A percentile compares a stretch with the other conserved stretches of the same genome.
Conservation (phyloP, 1,140 invertebrate genomes). For the Diachasmimorpha longicaudata region DNA sequence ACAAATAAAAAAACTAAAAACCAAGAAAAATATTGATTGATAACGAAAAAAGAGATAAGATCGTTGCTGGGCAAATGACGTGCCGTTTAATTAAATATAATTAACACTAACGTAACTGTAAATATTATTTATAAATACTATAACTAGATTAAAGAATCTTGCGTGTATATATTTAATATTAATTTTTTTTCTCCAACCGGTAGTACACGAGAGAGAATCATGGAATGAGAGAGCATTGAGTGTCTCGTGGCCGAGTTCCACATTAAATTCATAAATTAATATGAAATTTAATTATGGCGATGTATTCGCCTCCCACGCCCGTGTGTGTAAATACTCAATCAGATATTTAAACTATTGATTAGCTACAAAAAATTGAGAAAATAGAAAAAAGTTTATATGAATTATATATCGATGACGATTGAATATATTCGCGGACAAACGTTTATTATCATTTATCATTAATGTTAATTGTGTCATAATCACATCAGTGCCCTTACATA, state of each 20-base stretch:
- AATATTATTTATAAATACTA: neutral
- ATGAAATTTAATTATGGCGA: neutral
- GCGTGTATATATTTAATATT: neutral
- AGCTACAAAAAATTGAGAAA: neutral
- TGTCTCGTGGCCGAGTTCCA: neutral
- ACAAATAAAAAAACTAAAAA: neutral
- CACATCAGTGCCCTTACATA: constrained; percentile 14
- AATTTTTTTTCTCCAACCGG: neutral
- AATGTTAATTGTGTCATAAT: constrained; percentile 10
- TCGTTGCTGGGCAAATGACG: neutral
- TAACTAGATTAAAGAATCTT: neutral
- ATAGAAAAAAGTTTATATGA: neutral
- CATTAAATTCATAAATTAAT: neutral
- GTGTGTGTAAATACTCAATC: constrained; percentile 8
- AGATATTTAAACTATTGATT: neutral
- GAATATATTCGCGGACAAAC: constrained; percentile 4
- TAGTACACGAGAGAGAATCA: neutral
- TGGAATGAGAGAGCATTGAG: neutral
- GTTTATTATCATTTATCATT: constrained; percentile 20
- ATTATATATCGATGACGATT: neutral
- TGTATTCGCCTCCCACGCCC: neutral
- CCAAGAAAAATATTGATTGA: neutral
- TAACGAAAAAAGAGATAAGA: neutral
- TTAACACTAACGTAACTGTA: neutral
- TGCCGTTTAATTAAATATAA: neutral